Conservation (phyloP, 2,797 vertebrate genomes). For the Cossypha niveicapilla region DNA sequence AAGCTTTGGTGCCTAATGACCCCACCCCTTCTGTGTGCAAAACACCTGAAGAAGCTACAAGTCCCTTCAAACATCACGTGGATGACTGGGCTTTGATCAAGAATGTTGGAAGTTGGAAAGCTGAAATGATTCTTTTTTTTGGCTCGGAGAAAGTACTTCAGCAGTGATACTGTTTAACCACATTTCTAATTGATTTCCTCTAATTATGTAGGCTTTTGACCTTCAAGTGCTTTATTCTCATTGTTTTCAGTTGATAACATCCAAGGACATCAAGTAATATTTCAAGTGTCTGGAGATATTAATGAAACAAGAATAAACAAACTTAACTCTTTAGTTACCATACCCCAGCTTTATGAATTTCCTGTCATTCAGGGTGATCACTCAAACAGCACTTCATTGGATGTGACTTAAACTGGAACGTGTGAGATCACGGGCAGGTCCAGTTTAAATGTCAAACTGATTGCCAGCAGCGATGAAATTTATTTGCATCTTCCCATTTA, state of each 20-base stretch:
- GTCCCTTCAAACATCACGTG: background rate
- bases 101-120: background rate
- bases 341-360: slow-evolving; percentile 56
- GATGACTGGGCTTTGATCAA: background rate
- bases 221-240: slow-evolving; percentile 65
- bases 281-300: slow-evolving; percentile 52
- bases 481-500: background rate
- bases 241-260: slow-evolving; percentile 73
- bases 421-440: background rate
- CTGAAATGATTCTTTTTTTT: background rate
- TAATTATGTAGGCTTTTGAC: slow-evolving; percentile 71
- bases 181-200: slow-evolving; percentile 75
- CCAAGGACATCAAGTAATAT: slow-evolving; percentile 67
- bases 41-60: slow-evolving; percentile 18
- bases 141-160: slow-evolving; percentile 3
- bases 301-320: slow-evolving; percentile 62
- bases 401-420: background rate
- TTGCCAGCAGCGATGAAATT: background rate
- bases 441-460: background rate
- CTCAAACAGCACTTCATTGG: slow-evolving; percentile 20
- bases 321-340: slow-evolving; percentile 48
- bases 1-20: background rate
- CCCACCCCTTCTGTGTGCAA: background rate
- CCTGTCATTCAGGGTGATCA: slow-evolving; percentile 60
- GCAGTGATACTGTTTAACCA: slow-evolving; percentile 33